Evolutionary conservation across 2,797 vertebrate species (phyloP), one percentile per base, ranked within the genome.

Genomic region (Lerista edwardsae): DNA sequence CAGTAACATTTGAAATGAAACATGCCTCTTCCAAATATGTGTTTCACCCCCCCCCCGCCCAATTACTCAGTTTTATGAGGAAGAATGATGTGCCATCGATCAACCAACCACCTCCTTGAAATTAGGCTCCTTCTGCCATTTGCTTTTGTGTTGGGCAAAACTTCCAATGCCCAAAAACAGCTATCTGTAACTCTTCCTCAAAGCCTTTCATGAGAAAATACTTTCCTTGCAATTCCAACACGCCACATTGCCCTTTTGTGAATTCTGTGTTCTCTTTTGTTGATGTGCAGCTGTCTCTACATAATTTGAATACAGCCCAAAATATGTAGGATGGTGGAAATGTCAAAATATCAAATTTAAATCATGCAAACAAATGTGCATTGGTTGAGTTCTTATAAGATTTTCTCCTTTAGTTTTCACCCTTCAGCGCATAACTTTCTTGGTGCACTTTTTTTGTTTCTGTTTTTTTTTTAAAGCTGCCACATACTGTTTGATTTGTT

Each of bases 271-370:
- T 71, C 57, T 64, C 64, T 55, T 3, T 82, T 80, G 31, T 0
- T 0, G 61, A 69, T 14, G 23, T 75, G 51, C 79, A 91, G 71
- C 57, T 7, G 6, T 0, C 87, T 39, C 41, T 84, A 55, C 36
- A 59, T 85, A 75, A 9, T 78, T 82, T 78, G 79, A 92, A 83
- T 36, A 21, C 3, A 47, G 61, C 75, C 19, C 77, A 87, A 83
- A 79, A 2, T 44, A 81, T 74, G 62, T 87, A 41, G 51, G 27
- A 85, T 90, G 29, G 10, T 87, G 79, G 51, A 93, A 90, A 85
- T 87, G 90, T 4, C 23, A 89, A 91, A 82, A 92, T 84, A 62
- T 89, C 68, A 2, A 84, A 86, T 88, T 89, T 36, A 83, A 89
- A 89, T 84, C 29, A n/a, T 15, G 9, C 7, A 61, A 8, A 25